Evolutionary conservation across 2,113 vertebrate species (phyloP).

Genomic region (Sander lucioperca): DNA sequence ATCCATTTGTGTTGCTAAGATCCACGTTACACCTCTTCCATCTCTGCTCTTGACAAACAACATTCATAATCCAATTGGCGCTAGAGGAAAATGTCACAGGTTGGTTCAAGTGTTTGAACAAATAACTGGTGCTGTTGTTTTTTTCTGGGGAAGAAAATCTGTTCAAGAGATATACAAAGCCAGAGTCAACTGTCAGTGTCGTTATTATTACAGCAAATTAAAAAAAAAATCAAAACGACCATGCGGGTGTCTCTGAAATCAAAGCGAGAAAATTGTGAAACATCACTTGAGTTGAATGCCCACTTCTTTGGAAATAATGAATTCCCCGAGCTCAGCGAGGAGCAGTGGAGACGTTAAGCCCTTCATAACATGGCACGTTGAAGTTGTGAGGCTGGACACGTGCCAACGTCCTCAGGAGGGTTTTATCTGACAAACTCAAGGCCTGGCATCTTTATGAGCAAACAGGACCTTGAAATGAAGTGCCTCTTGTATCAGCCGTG

Average conservation of each 20-base stretch:
- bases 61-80: no score
- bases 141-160: no score
- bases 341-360: neutral
- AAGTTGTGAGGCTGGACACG: neutral
- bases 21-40: neutral
- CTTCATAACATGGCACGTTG: conserved; percentile 11
- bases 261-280: neutral
- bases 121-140: no score
- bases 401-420: neutral
- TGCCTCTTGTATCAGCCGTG: neutral
- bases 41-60: neutral
- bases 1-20: neutral
- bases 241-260: neutral
- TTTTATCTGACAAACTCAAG: conserved; percentile 35
- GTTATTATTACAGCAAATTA: neutral
- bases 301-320: neutral
- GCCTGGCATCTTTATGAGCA: conserved; percentile 21
- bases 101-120: no score
- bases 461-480: neutral
- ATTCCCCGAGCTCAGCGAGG: neutral
- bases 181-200: neutral
- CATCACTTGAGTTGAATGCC: neutral
- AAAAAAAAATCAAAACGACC: neutral
- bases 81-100: no score
- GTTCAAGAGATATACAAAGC: neutral